These are phyloP conservation scores for Pygocentrus nattereri DNA, from an alignment of 2,797 vertebrate genomes.

Conservation along the genomic window DNA sequence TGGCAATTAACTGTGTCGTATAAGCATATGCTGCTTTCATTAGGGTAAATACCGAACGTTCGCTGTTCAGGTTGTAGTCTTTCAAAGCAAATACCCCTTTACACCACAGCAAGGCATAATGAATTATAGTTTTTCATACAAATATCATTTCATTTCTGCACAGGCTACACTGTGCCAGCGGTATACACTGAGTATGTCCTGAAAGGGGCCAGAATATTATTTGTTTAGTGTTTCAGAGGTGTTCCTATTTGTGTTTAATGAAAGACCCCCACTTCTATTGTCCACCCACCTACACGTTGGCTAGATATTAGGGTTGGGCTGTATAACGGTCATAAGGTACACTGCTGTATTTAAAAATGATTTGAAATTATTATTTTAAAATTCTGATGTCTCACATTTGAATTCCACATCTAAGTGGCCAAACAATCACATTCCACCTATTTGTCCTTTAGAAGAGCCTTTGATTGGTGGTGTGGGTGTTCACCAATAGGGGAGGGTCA, in stretches of 20 bases:
- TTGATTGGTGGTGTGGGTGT: no score
- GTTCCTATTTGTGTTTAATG: background rate
- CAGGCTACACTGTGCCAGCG: slow-evolving; percentile 1
- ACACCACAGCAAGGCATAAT: slow-evolving; percentile 49
- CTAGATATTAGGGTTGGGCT: no score
- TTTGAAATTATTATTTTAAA: no score
- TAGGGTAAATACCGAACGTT: slow-evolving; percentile 31
- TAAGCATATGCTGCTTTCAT: slow-evolving; percentile 46
- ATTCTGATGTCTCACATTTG: no score
- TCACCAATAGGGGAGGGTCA: no score
- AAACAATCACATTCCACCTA: no score
- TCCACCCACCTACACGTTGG: background rate
- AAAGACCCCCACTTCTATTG: background rate
- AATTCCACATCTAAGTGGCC: no score
- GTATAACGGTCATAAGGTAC: no score
- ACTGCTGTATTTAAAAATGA: no score
- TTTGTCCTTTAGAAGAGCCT: no score
- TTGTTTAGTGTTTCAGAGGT: background rate
- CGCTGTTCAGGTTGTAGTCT: slow-evolving; percentile 50
- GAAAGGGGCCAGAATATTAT: background rate
- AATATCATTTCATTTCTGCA: slow-evolving; percentile 10
- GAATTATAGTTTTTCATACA: background rate
- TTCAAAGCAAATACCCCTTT: slow-evolving; percentile 75
- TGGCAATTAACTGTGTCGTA: slow-evolving; percentile 29
- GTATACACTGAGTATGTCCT: background rate